Percentiles rank a stretch among this genome's conserved stretches.
phyloP scores from a whole-genome alignment of 2,797 vertebrate genomes.

The Girardinus metallicus region DNA sequence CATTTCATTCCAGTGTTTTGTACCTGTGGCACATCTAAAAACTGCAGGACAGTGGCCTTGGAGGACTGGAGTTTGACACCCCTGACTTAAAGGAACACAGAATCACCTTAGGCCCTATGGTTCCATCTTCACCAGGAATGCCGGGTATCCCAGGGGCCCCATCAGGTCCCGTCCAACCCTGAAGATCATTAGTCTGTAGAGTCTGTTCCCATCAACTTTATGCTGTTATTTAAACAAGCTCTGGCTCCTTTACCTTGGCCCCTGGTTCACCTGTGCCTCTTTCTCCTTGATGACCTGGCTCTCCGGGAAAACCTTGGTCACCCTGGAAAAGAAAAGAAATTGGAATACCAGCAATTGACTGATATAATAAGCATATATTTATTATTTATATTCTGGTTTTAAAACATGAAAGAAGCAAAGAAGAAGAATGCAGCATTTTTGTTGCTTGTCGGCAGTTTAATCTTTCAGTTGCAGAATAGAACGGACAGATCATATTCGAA shows the following conservation, averaged over 20 bases:
- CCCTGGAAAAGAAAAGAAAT: conserved; percentile 75
- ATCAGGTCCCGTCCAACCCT: conserved; percentile 83
- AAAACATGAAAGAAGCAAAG: background rate
- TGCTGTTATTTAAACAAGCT: background rate
- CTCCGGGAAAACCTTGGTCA: conserved; percentile 84
- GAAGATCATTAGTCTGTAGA: background rate
- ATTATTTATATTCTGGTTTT: too few species aligned
- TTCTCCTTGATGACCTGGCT: conserved; percentile 81
- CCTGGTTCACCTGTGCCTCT: conserved; percentile 80
- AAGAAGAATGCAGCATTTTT: background rate
- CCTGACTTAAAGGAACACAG: background rate
- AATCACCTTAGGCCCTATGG: conserved; percentile 84
- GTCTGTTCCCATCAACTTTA: too few species aligned
- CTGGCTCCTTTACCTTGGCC: conserved; percentile 72
- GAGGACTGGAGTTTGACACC: too few species aligned
- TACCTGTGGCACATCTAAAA: too few species aligned
- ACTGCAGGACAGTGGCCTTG: too few species aligned
- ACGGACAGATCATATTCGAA: too few species aligned
- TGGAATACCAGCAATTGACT: background rate
- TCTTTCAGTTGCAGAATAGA: background rate
- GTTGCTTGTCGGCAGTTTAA: background rate
- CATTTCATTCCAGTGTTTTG: too few species aligned
- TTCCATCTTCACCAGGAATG: conserved; percentile 83
- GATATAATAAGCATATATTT: background rate
- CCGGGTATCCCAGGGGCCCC: conserved; percentile 84